Evolutionary conservation across 2,797 vertebrate species (phyloP).

Genomic region (Poecilia velifera): DNA sequence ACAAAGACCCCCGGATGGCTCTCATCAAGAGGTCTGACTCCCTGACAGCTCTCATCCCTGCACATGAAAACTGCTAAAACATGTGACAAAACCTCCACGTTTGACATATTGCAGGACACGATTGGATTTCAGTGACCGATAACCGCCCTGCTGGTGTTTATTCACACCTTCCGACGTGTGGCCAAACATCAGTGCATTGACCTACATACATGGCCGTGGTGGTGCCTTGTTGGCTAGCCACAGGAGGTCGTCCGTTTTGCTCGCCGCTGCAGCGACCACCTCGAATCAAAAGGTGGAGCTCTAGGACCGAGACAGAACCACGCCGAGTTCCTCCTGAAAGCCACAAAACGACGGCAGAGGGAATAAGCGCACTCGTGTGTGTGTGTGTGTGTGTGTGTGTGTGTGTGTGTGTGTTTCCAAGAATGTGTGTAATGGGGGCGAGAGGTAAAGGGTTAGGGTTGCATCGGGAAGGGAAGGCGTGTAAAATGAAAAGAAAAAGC

Average conservation of each 20-base stretch:
- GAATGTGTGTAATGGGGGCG: constrained; percentile 75
- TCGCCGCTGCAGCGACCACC: constrained; percentile 77
- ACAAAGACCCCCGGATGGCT: constrained; percentile 40
- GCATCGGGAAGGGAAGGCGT: constrained; percentile 77
- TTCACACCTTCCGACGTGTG: constrained; percentile 31
- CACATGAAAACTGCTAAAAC: constrained; percentile 5
- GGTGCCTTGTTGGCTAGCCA: constrained; percentile 67
- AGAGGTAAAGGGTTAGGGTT: constrained; percentile 81
- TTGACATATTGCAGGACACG: constrained; percentile 1
- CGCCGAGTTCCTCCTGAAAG: constrained; percentile 43
- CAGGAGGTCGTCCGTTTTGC: constrained; percentile 47
- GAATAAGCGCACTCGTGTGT: constrained; percentile 22
- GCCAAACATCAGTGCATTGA: constrained; percentile 70
- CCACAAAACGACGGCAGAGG: constrained; percentile 58
- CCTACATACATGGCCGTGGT: constrained; percentile 65
- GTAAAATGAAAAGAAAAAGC: constrained; percentile 86
- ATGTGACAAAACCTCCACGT: constrained; percentile 1
- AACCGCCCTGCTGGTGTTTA: constrained; percentile 33
- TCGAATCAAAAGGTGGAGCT: constrained; percentile 95
- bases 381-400: constrained; percentile 19
- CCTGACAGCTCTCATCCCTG: constrained; percentile 49
- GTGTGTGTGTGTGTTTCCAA: constrained; percentile 39
- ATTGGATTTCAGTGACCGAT: constrained; percentile 27
- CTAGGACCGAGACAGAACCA: constrained; percentile 85
- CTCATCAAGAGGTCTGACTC: constrained; percentile 35